phyloP scores from a whole-genome alignment of 2,113 vertebrate genomes.

The Rhodinocichla rosea region DNA sequence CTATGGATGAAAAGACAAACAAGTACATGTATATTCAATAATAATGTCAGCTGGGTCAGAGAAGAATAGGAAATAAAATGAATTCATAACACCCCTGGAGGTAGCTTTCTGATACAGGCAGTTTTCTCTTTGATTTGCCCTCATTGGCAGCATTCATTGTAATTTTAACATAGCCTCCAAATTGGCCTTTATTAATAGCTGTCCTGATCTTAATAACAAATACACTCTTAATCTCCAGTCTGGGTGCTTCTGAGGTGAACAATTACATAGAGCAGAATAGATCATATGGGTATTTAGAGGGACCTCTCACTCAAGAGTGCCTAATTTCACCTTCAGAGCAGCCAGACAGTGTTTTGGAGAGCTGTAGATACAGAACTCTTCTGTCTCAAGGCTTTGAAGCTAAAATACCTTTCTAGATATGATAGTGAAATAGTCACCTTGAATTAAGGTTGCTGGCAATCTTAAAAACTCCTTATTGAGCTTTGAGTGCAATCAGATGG shows the following conservation, averaged over 20 bases:
- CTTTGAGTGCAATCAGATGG: conserved; percentile 40
- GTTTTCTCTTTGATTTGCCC: conserved; percentile 49
- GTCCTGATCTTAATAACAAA: conserved; percentile 10
- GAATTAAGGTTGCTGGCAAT: conserved; percentile 22
- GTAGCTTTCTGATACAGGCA: conserved; percentile 26
- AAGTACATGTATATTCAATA: conserved; percentile 70
- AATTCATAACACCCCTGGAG: conserved; percentile 56
- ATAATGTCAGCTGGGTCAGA: conserved; percentile 64
- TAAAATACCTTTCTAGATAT: neutral
- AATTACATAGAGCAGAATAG: neutral
- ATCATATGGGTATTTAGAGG: neutral
- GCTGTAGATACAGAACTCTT: neutral
- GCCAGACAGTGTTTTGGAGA: neutral
- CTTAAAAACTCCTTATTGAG: neutral
- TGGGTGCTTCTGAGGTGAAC: neutral
- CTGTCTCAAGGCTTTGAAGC: neutral
- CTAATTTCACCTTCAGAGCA: neutral
- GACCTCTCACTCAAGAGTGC: neutral
- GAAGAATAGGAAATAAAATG: conserved; percentile 61
- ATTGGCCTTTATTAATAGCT: conserved; percentile 36
- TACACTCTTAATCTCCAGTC: neutral
- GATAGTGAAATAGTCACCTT: conserved; percentile 18
- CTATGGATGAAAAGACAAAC: conserved; percentile 70
- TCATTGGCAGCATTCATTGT: conserved; percentile 11
- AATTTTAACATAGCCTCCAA: conserved; percentile 1